These are phyloP conservation scores for Brotogeris chrysoptera DNA, from an alignment of 2,797 vertebrate genomes.

Conservation along the genomic window DNA sequence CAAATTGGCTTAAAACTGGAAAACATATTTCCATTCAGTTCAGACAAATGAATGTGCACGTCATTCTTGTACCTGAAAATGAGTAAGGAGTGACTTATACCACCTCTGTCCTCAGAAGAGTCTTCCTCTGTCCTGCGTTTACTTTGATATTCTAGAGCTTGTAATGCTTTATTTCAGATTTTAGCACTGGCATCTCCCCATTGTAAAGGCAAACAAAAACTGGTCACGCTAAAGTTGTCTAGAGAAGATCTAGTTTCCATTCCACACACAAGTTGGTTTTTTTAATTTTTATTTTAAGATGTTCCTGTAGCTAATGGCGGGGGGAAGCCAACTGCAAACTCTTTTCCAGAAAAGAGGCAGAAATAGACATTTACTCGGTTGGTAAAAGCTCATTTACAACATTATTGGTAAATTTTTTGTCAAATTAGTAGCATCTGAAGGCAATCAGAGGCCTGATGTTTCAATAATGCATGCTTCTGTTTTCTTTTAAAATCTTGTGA, in stretches of 20 bases:
- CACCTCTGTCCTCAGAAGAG: background rate
- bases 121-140: background rate
- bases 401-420: background rate
- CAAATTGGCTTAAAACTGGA: background rate
- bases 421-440: conserved; percentile 15
- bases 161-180: background rate
- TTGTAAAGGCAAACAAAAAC: background rate
- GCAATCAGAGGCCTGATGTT: background rate
- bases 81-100: background rate
- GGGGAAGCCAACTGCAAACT: background rate
- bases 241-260: background rate
- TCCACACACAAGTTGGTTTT: fast-evolving
- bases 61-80: background rate
- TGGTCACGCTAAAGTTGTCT: background rate
- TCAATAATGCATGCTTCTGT: background rate
- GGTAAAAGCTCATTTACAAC: background rate
- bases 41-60: background rate
- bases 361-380: background rate
- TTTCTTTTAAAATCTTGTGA: conserved; percentile 6
- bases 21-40: background rate
- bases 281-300: background rate
- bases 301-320: background rate
- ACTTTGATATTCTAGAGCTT: background rate
- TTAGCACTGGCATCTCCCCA: background rate
- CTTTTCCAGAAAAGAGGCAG: background rate